These are phyloP conservation scores for Cylindroiulus punctatus DNA, from an alignment of 2,888 invertebrate genomes.

Conservation along the genomic window DNA sequence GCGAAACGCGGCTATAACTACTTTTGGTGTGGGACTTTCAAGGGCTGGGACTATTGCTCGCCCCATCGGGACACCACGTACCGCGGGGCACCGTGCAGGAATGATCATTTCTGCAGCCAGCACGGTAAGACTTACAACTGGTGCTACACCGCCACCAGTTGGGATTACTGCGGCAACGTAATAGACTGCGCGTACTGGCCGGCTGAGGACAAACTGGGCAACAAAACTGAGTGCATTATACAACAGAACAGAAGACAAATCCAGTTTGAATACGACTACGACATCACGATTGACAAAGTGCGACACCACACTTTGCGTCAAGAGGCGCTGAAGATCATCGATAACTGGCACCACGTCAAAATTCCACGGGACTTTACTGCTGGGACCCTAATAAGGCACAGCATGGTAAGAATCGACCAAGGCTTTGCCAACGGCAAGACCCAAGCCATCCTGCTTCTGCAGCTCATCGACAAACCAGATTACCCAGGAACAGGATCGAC, in stretches of 20 bases:
- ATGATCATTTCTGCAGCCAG: neutral
- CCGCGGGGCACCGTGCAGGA: neutral
- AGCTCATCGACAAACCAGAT: conserved; percentile 24
- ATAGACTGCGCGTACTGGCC: conserved; percentile 10
- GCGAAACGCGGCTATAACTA: neutral
- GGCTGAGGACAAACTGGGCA: neutral
- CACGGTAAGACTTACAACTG: neutral
- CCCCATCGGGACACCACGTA: neutral
- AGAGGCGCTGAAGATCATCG: neutral
- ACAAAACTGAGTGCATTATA: neutral
- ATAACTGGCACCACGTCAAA: neutral
- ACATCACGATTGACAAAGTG: neutral
- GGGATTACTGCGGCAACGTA: conserved; percentile 17
- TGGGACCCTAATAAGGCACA: neutral
- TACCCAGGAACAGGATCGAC: neutral
- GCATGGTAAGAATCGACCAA: neutral
- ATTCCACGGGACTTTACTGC: neutral
- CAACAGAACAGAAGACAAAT: neutral
- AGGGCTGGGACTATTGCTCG: conserved; percentile 24
- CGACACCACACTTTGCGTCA: neutral
- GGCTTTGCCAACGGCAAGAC: neutral
- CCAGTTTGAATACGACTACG: neutral
- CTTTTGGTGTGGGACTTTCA: neutral
- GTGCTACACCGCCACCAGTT: conserved; percentile 15
- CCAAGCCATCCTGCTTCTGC: neutral